phyloP scores from a whole-genome alignment of 1,140 invertebrate species.

The Calephelis virginiensis region DNA sequence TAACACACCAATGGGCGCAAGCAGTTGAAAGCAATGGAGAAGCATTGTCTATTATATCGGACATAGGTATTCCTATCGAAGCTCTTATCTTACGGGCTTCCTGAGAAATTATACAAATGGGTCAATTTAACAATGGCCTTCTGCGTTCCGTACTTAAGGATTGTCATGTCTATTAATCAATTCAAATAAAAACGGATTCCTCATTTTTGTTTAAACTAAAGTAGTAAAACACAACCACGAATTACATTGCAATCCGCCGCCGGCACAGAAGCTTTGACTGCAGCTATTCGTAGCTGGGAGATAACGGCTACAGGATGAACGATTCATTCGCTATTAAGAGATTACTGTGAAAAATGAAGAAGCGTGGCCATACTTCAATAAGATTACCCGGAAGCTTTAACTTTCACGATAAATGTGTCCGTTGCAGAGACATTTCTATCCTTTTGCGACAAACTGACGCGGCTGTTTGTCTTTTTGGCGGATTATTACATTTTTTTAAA shows the following conservation, averaged over 20 bases:
- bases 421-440: slow-evolving; percentile 5
- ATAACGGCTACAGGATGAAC: not conserved
- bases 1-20: too few relatives aligned
- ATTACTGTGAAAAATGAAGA: slow-evolving; percentile 18
- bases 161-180: too few relatives aligned
- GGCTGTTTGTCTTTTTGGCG: not conserved
- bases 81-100: too few relatives aligned
- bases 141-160: too few relatives aligned
- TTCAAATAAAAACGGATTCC: not conserved
- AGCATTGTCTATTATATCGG: too few relatives aligned
- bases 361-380: slow-evolving; percentile 15
- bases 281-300: not conserved
- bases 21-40: too few relatives aligned
- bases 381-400: slow-evolving; percentile 15
- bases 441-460: slow-evolving; percentile 4
- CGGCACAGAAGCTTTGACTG: not conserved
- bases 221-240: not conserved
- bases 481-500: not conserved
- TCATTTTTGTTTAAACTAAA: not conserved
- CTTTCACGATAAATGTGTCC: slow-evolving; percentile 10
- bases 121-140: too few relatives aligned
- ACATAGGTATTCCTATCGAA: too few relatives aligned
- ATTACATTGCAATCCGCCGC: not conserved
- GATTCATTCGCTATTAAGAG: slow-evolving; percentile 17
- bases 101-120: too few relatives aligned